Conservation (phyloP, 2,113 vertebrate species). For the Nansenia antarctica region DNA sequence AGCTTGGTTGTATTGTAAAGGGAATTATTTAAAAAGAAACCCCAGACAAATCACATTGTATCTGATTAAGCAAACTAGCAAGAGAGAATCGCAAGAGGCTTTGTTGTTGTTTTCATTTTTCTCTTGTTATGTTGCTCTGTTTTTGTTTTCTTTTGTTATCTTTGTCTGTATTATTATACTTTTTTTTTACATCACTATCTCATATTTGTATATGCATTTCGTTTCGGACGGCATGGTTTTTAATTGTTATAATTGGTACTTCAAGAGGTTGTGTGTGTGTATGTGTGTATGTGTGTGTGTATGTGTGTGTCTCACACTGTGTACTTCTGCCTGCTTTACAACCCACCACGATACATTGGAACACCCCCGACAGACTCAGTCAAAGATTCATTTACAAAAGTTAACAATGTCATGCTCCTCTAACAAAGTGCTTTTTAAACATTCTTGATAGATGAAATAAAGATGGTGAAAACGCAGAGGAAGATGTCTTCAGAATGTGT, state of each 20-base stretch:
- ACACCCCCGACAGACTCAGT: constrained; percentile 5
- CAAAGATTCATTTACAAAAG: constrained; percentile 50
- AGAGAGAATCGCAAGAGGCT: constrained; percentile 59
- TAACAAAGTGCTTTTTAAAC: constrained; percentile 35
- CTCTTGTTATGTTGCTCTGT: constrained; percentile 40
- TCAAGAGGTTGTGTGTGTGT: constrained; percentile 23
- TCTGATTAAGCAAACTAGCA: constrained; percentile 68
- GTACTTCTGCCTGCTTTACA: not conserved
- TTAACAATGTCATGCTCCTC: constrained; percentile 29
- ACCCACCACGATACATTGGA: constrained; percentile 18
- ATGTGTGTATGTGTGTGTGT: not conserved
- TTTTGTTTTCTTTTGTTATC: constrained; percentile 10
- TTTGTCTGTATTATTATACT: not conserved
- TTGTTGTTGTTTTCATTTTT: constrained; percentile 52
- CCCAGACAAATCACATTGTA: constrained; percentile 68
- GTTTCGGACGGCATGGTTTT: constrained; percentile 35
- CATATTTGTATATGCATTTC: constrained; percentile 19
- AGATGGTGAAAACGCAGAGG: constrained; percentile 18
- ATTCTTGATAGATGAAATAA: constrained; percentile 50
- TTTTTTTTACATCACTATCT: not conserved
- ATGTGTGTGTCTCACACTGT: not conserved
- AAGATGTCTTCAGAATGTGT: constrained; percentile 51
- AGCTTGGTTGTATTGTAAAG: constrained; percentile 62
- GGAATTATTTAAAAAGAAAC: constrained; percentile 71
- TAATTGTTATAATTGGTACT: constrained; percentile 66